phyloP scores from a whole-genome alignment of 2,797 vertebrate genomes.

The Dermochelys coriacea region DNA sequence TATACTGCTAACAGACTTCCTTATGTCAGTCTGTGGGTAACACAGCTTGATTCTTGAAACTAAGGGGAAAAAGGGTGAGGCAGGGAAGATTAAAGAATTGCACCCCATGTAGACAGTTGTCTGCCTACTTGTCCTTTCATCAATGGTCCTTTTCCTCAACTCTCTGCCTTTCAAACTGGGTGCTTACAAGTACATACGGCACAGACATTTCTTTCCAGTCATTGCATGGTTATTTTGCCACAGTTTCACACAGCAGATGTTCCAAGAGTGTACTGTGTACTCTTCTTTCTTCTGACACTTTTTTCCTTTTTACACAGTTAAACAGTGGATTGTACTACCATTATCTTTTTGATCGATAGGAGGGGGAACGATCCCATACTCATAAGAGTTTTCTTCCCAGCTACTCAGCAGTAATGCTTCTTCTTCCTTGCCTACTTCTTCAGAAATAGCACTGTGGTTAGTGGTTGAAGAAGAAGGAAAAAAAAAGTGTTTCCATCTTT shows the following conservation, averaged over 20 bases:
- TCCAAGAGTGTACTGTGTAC: slow-evolving; percentile 38
- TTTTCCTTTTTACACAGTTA: slow-evolving; percentile 21
- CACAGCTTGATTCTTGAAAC: background rate
- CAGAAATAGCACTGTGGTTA: background rate
- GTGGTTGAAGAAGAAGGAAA: no score
- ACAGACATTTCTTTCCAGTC: slow-evolving; percentile 29
- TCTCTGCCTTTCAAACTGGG: slow-evolving; percentile 10
- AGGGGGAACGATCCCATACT: background rate
- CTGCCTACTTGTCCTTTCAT: background rate
- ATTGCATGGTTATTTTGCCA: slow-evolving; percentile 7
- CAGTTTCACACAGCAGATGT: slow-evolving; percentile 54
- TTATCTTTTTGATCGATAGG: background rate
- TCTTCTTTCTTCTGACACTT: slow-evolving; percentile 30
- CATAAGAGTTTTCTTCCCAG: background rate
- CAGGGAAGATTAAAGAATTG: background rate
- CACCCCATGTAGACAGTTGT: slow-evolving; percentile 29
- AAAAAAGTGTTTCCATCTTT: background rate
- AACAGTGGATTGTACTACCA: background rate
- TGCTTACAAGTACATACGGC: background rate
- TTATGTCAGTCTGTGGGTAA: background rate
- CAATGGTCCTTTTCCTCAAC: background rate
- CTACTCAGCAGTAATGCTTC: background rate
- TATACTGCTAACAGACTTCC: background rate
- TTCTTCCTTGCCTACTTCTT: fast-evolving
- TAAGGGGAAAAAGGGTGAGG: fast-evolving